Evolutionary conservation across 2,888 invertebrate genomes (phyloP).

Genomic region (Hesperia comma): DNA sequence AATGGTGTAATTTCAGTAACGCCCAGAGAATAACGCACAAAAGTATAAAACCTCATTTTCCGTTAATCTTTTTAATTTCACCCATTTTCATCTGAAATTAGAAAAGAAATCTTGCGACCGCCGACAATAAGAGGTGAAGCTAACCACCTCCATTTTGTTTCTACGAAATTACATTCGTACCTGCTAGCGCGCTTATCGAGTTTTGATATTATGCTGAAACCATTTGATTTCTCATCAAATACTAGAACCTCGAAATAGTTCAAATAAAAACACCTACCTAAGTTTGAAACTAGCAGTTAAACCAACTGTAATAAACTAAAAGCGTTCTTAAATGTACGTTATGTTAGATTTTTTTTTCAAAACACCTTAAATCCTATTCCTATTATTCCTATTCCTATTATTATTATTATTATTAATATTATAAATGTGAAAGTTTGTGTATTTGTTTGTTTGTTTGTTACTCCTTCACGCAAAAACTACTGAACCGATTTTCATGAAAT

Average conservation of each 20-base stretch:
- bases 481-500: too few species aligned
- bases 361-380: too few species aligned
- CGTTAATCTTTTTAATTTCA: conserved; percentile 34
- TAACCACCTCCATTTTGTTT: conserved; percentile 41
- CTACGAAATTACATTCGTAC: conserved; percentile 40
- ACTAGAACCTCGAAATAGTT: background rate
- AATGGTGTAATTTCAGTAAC: background rate
- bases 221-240: background rate
- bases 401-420: too few species aligned
- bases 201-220: conserved; percentile 36
- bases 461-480: too few species aligned
- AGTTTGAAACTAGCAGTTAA: too few species aligned
- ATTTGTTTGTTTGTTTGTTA: too few species aligned
- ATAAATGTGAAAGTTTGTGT: too few species aligned
- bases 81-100: conserved; percentile 28
- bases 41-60: conserved; percentile 15
- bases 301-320: too few species aligned
- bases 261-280: too few species aligned
- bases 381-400: too few species aligned
- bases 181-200: conserved; percentile 21
- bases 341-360: too few species aligned
- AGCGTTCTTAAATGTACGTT: too few species aligned
- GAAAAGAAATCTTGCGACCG: conserved; percentile 33
- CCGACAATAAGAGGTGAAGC: conserved; percentile 34
- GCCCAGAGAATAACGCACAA: background rate